A percentile compares a stretch with the other conserved stretches of the same genome.
phyloP scores from a whole-genome alignment of 2,888 invertebrate genomes.

The Cryptocephalus moraei region DNA sequence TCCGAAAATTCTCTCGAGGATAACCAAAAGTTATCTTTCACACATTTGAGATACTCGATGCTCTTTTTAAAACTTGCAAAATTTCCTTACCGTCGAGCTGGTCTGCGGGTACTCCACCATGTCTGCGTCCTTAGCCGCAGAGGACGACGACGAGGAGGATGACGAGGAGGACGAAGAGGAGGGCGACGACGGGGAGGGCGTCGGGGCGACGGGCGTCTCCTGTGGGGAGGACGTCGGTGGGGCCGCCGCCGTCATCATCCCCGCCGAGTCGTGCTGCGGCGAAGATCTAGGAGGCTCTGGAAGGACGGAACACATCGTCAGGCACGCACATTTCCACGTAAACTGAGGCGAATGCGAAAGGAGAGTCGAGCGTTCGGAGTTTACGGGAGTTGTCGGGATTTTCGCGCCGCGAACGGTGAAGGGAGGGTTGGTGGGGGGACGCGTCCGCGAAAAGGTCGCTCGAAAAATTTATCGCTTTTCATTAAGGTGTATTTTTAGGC shows the following conservation, averaged over 20 bases:
- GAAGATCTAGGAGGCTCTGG: constrained; percentile 70
- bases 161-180: no score
- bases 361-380: no score
- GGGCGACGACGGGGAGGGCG: no score
- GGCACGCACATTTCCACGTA: background rate
- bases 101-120: constrained; percentile 38
- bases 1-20: no score
- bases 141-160: constrained; percentile 48
- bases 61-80: constrained; percentile 1
- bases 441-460: no score
- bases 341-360: no score
- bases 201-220: constrained; percentile 16
- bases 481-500: no score
- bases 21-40: background rate
- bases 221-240: constrained; percentile 5
- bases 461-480: no score
- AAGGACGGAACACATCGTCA: constrained; percentile 17
- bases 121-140: constrained; percentile 28
- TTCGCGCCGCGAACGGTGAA: no score
- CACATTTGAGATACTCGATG: background rate
- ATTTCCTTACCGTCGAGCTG: constrained; percentile 34
- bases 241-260: constrained; percentile 29
- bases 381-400: no score
- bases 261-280: constrained; percentile 59
- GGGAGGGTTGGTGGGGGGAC: no score